Base-by-base conservation (phyloP, 1,140 invertebrate genomes). In the Brachionus sp. region DNA sequence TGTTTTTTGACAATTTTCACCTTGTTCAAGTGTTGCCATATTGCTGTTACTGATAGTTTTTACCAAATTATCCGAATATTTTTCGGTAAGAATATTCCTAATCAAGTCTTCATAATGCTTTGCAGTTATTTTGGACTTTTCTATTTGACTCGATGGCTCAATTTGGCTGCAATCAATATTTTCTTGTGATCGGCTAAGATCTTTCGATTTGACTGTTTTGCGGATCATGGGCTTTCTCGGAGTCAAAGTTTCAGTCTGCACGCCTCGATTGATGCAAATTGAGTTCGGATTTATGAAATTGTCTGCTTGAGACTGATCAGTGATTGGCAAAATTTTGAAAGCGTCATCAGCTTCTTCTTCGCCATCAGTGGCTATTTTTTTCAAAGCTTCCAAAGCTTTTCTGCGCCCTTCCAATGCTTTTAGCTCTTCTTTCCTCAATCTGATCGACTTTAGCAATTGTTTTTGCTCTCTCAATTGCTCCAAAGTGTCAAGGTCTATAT, bases 81-180 rank as follows among this genome's bases (percentile, higher is more conserved):
- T 75, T 75, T 75, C 70, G 13, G 19, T 46, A 5, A 75, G 39
- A 42, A 75, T 75, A 50, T 75, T 44, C 7, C 70, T 13, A 13
- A 75, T 75, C 33, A 75, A 75, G 23, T 75, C 70, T 25, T 75
- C 70, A 33, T 75, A 75, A 46, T 75, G 70, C 23, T 75, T 75
- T 12, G 70, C 70, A 25, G 70, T 75, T 35, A 75, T 50, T 46
- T 75, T 75, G 0, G 70, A 75, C 29, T 75, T 75, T 75, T 75
- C 70, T 1, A 75, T 75, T 75, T 75, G 70, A 10, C 44, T 75
- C 1, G 70, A 75, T 46, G 70, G 70, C n/a, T 75, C 70, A 46
- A 75, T 75, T 46, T 75, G 39, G 2, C 13, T 19, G 25, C 39
- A 37, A 16, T 70, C 66, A 9, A 70, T 16, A 39, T 70, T 70